Base-by-base conservation (phyloP, 2,888 invertebrate genomes). In the Lycaena phlaeas region DNA sequence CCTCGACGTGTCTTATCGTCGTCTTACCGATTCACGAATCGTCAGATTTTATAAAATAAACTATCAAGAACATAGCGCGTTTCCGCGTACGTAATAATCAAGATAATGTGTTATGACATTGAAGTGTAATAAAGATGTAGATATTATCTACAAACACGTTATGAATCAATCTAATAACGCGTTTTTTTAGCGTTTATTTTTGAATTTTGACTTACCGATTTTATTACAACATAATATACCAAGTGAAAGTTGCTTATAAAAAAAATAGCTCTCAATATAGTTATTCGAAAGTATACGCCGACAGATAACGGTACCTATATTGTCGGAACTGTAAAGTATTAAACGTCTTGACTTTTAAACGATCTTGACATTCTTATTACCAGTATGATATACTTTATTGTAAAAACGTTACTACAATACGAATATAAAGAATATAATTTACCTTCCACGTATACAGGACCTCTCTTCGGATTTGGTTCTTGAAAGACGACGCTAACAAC, bases 1-100 rank as follows among this genome's bases (percentile, higher is more conserved):
- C 27, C 10, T 18, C 11, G 9, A 18, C 7, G 12, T 18, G 12
- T 12, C 34, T 34, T 34, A 34, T 34, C 34, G 34, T 12, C 22
- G 34, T 34, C 34, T 34, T 34, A 14, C 22, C 34, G 11, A 34
- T 34, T 34, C 15, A 34, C 34, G 22, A 34, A n/a, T n/a, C n/a
- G 34, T 34, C 22, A 34, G 34, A 34, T 34, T 34, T 34, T 22
- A 34, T 12, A 18, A 34, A 38, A 59, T 44, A 49, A 54, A 18
- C 18, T 26, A 39, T 39, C 39, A 36, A 40, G 41, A 34, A 34
- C 34, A 29, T 9, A 22, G 25, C 31, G 18, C 36, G 30, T 63
- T 78, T 78, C 78, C 78, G 77, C 70, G 66, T 76, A 74, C 78
- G 77, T 73, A 74, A 69, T 65, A 67, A 73, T 69, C 71, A 65